These are phyloP conservation scores for Lasioglossum baleicum DNA, from an alignment of 1,140 invertebrate genomes.

Conservation along the genomic window DNA sequence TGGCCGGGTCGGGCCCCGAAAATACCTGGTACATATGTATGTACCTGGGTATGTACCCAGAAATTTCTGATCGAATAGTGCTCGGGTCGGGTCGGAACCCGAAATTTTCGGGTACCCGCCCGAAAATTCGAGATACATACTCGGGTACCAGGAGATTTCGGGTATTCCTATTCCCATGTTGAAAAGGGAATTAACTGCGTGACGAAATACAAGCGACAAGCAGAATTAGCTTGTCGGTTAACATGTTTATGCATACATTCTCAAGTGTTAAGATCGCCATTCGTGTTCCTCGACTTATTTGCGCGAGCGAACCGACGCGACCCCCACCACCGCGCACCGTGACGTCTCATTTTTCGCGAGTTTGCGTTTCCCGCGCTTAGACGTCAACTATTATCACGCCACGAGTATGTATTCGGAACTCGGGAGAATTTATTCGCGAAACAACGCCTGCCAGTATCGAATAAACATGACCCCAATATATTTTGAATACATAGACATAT, in stretches of 20 bases:
- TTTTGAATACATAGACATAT: no score
- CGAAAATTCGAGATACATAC: no score
- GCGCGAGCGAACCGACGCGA: constrained; percentile 21
- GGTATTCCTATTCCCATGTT: no score
- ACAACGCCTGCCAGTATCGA: not conserved
- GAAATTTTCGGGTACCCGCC: no score
- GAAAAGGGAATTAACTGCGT: no score
- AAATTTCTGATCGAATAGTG: no score
- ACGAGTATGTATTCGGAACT: not conserved
- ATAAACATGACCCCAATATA: no score
- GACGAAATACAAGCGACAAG: not conserved
- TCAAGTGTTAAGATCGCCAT: not conserved
- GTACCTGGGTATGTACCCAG: no score
- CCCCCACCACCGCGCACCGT: constrained; percentile 9
- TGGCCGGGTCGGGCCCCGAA: no score
- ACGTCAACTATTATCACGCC: not conserved
- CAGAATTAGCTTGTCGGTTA: not conserved
- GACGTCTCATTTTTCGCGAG: constrained; percentile 63
- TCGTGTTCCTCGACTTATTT: constrained; percentile 13
- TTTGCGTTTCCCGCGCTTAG: constrained; percentile 35
- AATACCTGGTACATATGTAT: no score
- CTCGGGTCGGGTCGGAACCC: no score
- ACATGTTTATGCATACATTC: not conserved
- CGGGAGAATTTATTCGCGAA: not conserved
- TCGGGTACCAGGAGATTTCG: no score